Evolutionary conservation across 2,797 vertebrate species (phyloP).

Genomic region (Chromis chromis): DNA sequence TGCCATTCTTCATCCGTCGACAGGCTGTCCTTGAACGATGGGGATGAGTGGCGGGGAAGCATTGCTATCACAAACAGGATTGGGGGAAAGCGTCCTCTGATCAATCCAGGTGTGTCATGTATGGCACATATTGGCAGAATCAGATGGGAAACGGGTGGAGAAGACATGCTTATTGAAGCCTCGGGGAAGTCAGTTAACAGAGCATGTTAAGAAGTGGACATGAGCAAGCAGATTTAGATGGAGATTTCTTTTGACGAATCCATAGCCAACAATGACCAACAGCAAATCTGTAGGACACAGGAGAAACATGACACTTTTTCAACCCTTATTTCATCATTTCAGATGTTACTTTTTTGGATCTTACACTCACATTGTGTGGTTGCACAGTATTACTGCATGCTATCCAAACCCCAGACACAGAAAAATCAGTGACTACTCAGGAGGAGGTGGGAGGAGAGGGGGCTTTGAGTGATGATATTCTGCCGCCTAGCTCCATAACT

Average conservation of each 20-base stretch:
- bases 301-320: not conserved
- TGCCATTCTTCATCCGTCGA: conserved; percentile 68
- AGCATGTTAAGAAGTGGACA: not conserved
- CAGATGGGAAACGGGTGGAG: conserved; percentile 23
- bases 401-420: conserved; percentile 22
- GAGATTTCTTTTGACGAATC: not conserved
- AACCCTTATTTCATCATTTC: conserved; percentile 11
- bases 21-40: conserved; percentile 69
- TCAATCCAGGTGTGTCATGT: conserved; percentile 41
- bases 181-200: conserved; percentile 8
- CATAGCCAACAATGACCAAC: not conserved
- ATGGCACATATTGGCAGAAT: conserved; percentile 22
- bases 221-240: not conserved
- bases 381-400: conserved; percentile 16
- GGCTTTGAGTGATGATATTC: conserved; percentile 70
- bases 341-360: conserved; percentile 3
- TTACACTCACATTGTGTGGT: not conserved
- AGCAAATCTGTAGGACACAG: not conserved
- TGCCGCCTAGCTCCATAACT: conserved; percentile 70
- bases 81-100: conserved; percentile 58
- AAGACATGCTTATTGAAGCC: conserved; percentile 16
- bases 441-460: conserved; percentile 28
- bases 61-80: conserved; percentile 44
- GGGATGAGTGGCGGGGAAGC: conserved; percentile 38
- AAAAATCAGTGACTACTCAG: conserved; percentile 34